phyloP scores from a whole-genome alignment of 1,140 invertebrate genomes.

The Lepidurus apus region DNA sequence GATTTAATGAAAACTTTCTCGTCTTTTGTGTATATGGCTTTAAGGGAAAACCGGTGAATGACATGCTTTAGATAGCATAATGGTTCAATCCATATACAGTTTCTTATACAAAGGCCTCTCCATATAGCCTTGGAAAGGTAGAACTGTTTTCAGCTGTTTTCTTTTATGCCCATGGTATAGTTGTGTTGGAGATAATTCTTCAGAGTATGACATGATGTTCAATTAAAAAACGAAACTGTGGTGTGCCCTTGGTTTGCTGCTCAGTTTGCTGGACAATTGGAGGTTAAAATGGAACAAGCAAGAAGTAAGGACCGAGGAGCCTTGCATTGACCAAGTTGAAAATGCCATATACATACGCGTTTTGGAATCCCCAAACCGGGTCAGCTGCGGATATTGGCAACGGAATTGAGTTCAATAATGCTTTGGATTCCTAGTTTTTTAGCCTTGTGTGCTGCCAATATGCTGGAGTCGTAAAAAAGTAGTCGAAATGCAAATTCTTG shows the following conservation, averaged over 20 bases:
- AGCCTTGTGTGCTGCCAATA: not conserved
- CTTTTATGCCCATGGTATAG: not conserved
- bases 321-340: not conserved
- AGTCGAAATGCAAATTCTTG: not conserved
- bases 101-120: not conserved
- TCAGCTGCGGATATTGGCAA: conserved; percentile 4
- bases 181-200: not conserved
- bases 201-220: conserved; percentile 1
- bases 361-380: not conserved
- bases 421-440: not conserved
- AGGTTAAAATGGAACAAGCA: not conserved
- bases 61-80: not conserved
- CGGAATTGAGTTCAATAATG: not conserved
- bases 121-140: not conserved
- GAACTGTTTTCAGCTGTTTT: conserved; percentile 2
- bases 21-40: no score
- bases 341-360: not conserved
- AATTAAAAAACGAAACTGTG: not conserved
- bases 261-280: not conserved
- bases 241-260: not conserved
- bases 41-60: no score
- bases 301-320: not conserved
- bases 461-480: not conserved
- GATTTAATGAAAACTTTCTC: not conserved
- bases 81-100: not conserved